phyloP scores from a whole-genome alignment of 2,888 invertebrate species.

The Dolichomitus sp. region DNA sequence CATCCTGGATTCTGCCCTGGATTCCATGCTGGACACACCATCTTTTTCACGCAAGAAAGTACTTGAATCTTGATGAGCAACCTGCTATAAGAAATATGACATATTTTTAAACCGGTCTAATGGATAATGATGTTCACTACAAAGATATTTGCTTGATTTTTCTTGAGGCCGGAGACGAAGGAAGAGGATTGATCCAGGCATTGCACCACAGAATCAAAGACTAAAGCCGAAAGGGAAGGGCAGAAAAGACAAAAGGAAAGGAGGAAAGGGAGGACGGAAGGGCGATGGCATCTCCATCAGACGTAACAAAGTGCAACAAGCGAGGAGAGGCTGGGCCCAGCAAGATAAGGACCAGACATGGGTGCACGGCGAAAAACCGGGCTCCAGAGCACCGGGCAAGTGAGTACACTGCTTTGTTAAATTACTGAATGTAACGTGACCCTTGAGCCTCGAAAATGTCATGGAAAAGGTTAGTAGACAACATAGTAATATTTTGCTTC shows the following conservation, averaged over 20 bases:
- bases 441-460: neutral
- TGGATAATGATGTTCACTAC: neutral
- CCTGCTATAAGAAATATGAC: too few relatives aligned
- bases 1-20: too few relatives aligned
- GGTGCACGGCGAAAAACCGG: slow-evolving; percentile 81
- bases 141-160: slow-evolving; percentile 31
- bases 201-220: slow-evolving; percentile 81
- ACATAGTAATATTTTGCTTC: neutral
- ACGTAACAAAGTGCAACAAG: slow-evolving; percentile 70
- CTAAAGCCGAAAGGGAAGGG: slow-evolving; percentile 74
- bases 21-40: too few relatives aligned
- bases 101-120: too few relatives aligned
- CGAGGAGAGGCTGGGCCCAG: slow-evolving; percentile 70
- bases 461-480: neutral
- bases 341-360: slow-evolving; percentile 75
- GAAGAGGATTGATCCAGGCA: slow-evolving; percentile 74
- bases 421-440: neutral
- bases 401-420: slow-evolving; percentile 66
- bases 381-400: slow-evolving; percentile 80
- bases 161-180: slow-evolving; percentile 77
- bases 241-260: slow-evolving; percentile 59
- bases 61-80: too few relatives aligned
- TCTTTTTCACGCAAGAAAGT: too few relatives aligned
- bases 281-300: slow-evolving; percentile 71
- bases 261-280: slow-evolving; percentile 41